Conservation (phyloP, 2,888 invertebrate species). For the Heliconius erato region DNA sequence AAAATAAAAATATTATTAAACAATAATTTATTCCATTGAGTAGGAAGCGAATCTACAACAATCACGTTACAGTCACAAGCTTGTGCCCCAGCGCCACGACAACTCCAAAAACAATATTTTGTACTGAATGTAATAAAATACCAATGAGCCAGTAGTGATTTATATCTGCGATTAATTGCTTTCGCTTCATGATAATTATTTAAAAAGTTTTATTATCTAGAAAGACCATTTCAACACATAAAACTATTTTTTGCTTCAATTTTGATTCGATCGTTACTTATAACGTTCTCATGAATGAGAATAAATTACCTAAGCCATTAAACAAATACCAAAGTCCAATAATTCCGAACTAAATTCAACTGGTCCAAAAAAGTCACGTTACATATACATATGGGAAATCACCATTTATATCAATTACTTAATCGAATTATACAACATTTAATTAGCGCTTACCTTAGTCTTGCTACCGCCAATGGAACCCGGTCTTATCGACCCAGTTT, state of each 20-base stretch:
- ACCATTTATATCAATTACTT: neutral
- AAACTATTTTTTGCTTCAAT: neutral
- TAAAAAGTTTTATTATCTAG: neutral
- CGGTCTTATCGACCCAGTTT: slow-evolving; percentile 97
- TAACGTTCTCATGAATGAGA: neutral
- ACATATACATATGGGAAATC: neutral
- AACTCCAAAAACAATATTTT: too few species aligned
- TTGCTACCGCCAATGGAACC: slow-evolving; percentile 98
- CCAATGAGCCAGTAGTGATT: too few species aligned
- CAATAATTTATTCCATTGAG: too few species aligned
- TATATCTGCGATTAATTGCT: too few species aligned
- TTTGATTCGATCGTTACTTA: neutral
- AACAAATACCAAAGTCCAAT: neutral
- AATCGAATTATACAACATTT: neutral
- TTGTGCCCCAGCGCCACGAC: too few species aligned
- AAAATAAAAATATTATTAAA: too few species aligned
- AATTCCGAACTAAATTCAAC: neutral
- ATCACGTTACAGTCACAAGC: too few species aligned
- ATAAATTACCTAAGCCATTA: neutral
- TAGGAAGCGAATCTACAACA: too few species aligned
- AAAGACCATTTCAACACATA: neutral
- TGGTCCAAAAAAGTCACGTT: neutral
- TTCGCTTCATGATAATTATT: neutral
- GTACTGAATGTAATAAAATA: too few species aligned
- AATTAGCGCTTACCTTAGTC: slow-evolving; percentile 90